phyloP scores from a whole-genome alignment of 2,113 vertebrate species.

The Shinisaurus crocodilurus region DNA sequence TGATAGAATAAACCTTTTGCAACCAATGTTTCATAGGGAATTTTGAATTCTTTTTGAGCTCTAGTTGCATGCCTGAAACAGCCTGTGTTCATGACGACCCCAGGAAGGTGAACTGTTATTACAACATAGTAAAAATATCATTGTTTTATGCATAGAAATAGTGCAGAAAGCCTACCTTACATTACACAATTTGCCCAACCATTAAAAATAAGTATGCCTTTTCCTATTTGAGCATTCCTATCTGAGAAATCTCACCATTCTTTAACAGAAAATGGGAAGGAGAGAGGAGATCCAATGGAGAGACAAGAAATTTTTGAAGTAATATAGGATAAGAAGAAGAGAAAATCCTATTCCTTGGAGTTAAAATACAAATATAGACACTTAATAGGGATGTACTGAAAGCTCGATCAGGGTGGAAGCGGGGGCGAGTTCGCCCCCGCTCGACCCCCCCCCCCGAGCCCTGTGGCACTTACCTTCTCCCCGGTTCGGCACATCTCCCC shows the following conservation, averaged over 20 bases:
- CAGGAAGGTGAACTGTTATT: constrained; percentile 57
- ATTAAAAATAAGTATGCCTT: constrained; percentile 53
- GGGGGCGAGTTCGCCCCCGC: too few relatives aligned
- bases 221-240: constrained; percentile 39
- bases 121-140: constrained; percentile 59
- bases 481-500: too few relatives aligned
- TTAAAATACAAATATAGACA: not conserved
- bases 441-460: too few relatives aligned
- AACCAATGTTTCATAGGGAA: constrained; percentile 23
- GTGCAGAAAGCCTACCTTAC: constrained; percentile 41
- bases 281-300: not conserved
- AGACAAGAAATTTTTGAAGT: not conserved
- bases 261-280: constrained; percentile 3
- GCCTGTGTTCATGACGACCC: constrained; percentile 44
- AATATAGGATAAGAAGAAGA: rapidly evolving
- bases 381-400: too few relatives aligned
- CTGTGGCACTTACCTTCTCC: too few relatives aligned
- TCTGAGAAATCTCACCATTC: constrained; percentile 38
- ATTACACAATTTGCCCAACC: constrained; percentile 50
- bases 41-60: constrained; percentile 55
- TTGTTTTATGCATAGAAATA: constrained; percentile 61
- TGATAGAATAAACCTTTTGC: constrained; percentile 31
- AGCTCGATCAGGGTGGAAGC: too few relatives aligned
- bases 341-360: not conserved
- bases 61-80: constrained; percentile 45